Evolutionary conservation across 2,113 vertebrate genomes (phyloP), one percentile per base, ranked within the genome.

Genomic region (Maccullochella peelii): DNA sequence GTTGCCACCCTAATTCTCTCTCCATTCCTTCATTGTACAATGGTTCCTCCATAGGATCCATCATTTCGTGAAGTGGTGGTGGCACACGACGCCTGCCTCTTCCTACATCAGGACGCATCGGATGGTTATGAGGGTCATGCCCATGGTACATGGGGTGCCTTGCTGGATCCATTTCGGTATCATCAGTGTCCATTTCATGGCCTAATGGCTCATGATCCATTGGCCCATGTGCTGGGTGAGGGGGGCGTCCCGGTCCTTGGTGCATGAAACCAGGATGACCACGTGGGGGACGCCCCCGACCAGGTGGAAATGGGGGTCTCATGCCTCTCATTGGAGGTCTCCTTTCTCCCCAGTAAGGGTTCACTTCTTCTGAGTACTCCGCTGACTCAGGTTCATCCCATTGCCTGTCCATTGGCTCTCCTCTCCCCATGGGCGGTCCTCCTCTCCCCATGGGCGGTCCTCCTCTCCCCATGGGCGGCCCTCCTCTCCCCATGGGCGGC

Each of bases 261-360:
- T 90, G 92, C 90, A 95, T 89, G 33, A 95, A 95, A 87, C 95
- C 95, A 77, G 97, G 96, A 74, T 96, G 94, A 78, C 96, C 97
- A 67, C 96, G 95, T 6, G 95, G 96, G 25, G 93, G 93, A 14
- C 92, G 92, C 50, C 92, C 91, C 8, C 93, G 91, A 6, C 92
- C 92, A 38, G 90, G 93, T 59, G 93, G 91, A 91, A 96, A 95
- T 2, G 94, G 94, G 21, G 93, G 94, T 86, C 95, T 91, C 93
- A 93, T 94, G 15, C 85, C 95, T 72, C 93, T 95, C 66, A 95
- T 93, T 38, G 95, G 95, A 78, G 96, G 95, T 75, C 96, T 94
- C 63, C 96, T 96, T 75, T 97, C 97, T 86, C 94, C 95, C 92
- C 96, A 96, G 80, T 96, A 98, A 0, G 80, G 86, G 69, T 97